Evolutionary conservation across 2,888 invertebrate genomes (phyloP), one percentile per base, ranked within the genome.

Genomic region (Troilus luridus): DNA sequence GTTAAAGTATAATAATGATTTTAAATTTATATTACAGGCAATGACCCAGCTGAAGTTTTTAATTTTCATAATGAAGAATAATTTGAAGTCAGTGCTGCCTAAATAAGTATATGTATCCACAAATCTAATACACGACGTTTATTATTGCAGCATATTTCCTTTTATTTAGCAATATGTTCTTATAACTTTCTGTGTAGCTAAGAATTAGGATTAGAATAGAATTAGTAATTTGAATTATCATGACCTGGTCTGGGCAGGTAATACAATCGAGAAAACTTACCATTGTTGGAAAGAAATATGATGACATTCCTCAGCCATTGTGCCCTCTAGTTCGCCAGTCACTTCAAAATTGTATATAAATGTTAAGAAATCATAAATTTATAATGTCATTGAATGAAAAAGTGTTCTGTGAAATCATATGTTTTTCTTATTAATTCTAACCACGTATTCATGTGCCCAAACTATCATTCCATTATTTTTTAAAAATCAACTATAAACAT

Each of bases 21-120:
- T 81, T 27, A 81, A n/a, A 56, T 81, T 81, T 19, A 81, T 56
- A 81, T 81, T 81, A 54, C 21, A 81, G 54, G 81, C 81, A 81
- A 81, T 81, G 81, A 81, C 81, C 81, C 81, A 81, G 81, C 81
- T 81, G 81, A 81, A 81, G 8, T 67, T 24, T 81, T 81, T 54
- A 54, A 81, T 81, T 54, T 19, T 3, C 54, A 81, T 54, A 81
- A 81, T 54, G 81, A 81, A 56, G 81, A 81, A 81, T 54, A 54
- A 81, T 54, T 81, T 1, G 19, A 54, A 21, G 8, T 81, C 81
- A 81, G 81, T 81, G 81, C 81, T 81, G 41, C 81, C 81, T 81
- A 17, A 54, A 81, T 81, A 81, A 6, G 14, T 54, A 54, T 41
- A 54, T 11, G 21, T 19, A 81, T 54, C 81, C 81, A 54, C 21